A percentile compares a stretch with the other conserved stretches of the same genome.
These are phyloP conservation scores for Pediacus dermestoides DNA, from an alignment of 2,888 invertebrate species.

Conservation along the genomic window DNA sequence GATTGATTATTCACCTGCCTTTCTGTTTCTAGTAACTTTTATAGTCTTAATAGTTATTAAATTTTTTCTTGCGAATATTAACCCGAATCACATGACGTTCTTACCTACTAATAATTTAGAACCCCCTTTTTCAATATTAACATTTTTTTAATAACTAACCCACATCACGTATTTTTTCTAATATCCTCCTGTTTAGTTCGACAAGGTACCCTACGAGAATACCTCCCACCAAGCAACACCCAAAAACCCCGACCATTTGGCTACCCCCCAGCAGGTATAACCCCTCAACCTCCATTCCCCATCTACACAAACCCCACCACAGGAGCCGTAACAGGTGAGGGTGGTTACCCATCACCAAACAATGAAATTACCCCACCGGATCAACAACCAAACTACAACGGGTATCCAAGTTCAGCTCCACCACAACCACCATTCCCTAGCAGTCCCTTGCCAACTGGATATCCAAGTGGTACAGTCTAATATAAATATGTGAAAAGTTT, in stretches of 20 bases:
- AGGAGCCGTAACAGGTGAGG: slow-evolving; percentile 34
- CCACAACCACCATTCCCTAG: too few species aligned
- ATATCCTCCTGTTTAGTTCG: slow-evolving; percentile 60
- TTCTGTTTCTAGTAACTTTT: too few species aligned
- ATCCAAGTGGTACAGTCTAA: slow-evolving; percentile 13
- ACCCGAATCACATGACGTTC: too few species aligned
- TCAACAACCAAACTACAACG: slow-evolving; percentile 14
- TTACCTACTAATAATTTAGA: too few species aligned
- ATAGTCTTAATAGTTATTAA: too few species aligned
- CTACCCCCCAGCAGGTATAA: slow-evolving; percentile 42
- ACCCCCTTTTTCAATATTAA: slow-evolving; percentile 6
- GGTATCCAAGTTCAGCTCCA: too few species aligned
- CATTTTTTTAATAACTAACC: not conserved
- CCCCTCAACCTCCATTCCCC: slow-evolving; percentile 44
- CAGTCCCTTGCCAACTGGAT: slow-evolving; percentile 15
- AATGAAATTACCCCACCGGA: slow-evolving; percentile 25
- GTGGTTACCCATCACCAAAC: slow-evolving; percentile 29
- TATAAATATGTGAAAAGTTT: slow-evolving; percentile 13
- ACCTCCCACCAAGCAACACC: slow-evolving; percentile 60
- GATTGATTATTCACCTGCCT: too few species aligned
- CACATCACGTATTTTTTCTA: not conserved
- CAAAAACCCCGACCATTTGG: slow-evolving; percentile 68
- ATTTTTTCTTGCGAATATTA: too few species aligned
- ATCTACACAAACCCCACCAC: slow-evolving; percentile 39
- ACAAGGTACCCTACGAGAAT: slow-evolving; percentile 55